Percentiles rank a stretch among this genome's conserved stretches.
Conservation (phyloP, 2,888 invertebrate species). For the Eurytoma adleriae region DNA sequence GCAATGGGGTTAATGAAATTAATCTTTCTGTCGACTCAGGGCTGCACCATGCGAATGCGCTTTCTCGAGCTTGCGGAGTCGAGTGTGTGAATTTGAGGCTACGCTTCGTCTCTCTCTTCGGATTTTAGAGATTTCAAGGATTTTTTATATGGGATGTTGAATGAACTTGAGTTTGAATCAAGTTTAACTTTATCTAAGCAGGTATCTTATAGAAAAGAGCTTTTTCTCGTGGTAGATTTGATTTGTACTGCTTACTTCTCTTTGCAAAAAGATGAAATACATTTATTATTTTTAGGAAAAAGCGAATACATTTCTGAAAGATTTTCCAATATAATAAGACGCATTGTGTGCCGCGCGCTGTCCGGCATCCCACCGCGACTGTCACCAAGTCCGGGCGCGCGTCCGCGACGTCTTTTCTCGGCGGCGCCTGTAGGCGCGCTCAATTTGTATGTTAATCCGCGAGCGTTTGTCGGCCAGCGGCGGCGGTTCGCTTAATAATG, state of each 20-base stretch:
- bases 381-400: background rate
- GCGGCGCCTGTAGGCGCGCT: slow-evolving; percentile 63
- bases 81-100: background rate
- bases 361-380: background rate
- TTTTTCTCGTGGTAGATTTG: too few species aligned
- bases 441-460: slow-evolving; percentile 76
- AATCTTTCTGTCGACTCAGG: slow-evolving; percentile 21
- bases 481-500: slow-evolving; percentile 75
- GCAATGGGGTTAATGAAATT: slow-evolving; percentile 53
- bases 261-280: background rate
- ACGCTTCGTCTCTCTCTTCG: background rate
- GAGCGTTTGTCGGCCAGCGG: slow-evolving; percentile 74
- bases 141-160: background rate
- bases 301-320: too few species aligned
- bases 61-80: background rate
- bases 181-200: too few species aligned
- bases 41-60: too few species aligned
- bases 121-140: background rate
- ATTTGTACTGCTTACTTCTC: too few species aligned
- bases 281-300: too few species aligned
- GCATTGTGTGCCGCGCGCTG: background rate
- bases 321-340: background rate
- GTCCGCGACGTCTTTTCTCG: background rate
- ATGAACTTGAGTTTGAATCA: too few species aligned
- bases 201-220: too few species aligned